Conservation (phyloP, 2,888 invertebrate species). For the Agrilus biguttatus region DNA sequence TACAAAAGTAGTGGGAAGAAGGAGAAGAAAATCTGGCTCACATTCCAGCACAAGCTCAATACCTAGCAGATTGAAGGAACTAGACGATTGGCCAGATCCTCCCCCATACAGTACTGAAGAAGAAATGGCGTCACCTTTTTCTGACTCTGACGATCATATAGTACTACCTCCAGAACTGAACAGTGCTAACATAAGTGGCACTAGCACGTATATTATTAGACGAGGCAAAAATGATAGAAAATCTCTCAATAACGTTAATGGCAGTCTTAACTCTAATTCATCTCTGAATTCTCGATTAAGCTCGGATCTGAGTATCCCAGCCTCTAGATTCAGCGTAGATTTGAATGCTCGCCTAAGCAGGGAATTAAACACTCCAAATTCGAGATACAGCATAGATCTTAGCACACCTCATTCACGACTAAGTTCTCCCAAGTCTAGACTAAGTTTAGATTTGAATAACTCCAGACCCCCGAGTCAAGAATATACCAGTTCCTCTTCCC, state of each 20-base stretch:
- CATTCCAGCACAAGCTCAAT: slow-evolving; percentile 59
- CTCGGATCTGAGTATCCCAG: slow-evolving; percentile 46
- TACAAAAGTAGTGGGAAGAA: slow-evolving; percentile 25
- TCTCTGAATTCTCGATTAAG: slow-evolving; percentile 48
- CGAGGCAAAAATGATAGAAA: slow-evolving; percentile 57
- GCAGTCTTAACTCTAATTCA: slow-evolving; percentile 35
- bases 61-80: slow-evolving; percentile 49
- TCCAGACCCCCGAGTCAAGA: slow-evolving; percentile 24
- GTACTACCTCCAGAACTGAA: slow-evolving; percentile 24
- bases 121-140: slow-evolving; percentile 53
- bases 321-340: slow-evolving; percentile 43
- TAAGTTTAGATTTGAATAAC: slow-evolving; percentile 46
- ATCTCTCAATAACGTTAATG: slow-evolving; percentile 45
- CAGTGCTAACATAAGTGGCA: slow-evolving; percentile 37
- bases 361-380: slow-evolving; percentile 45
- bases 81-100: slow-evolving; percentile 64
- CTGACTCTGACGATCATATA: slow-evolving; percentile 40
- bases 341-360: slow-evolving; percentile 39
- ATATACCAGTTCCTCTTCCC: slow-evolving; percentile 24
- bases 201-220: slow-evolving; percentile 70
- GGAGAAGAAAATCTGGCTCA: slow-evolving; percentile 29
- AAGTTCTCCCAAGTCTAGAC: slow-evolving; percentile 42
- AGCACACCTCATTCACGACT: slow-evolving; percentile 45
- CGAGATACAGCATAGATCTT: slow-evolving; percentile 53
- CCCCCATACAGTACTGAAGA: slow-evolving; percentile 52